Percentiles rank a stretch among this genome's conserved stretches.
Conservation (phyloP, 2,113 vertebrate genomes). For the Sprattus sprattus region DNA sequence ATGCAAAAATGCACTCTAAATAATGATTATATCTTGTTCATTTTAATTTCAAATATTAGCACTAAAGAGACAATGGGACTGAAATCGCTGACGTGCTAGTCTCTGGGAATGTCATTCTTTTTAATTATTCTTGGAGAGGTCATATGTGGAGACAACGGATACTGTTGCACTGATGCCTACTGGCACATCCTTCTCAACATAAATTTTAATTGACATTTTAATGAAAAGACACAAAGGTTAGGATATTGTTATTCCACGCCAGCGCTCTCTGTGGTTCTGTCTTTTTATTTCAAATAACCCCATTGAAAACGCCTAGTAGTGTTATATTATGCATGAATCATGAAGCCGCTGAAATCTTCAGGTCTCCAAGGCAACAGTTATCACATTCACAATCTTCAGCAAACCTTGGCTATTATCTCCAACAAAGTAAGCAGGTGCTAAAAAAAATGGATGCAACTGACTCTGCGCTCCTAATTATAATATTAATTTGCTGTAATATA, state of each 20-base stretch:
- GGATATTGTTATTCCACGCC: constrained; percentile 42
- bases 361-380: constrained; percentile 48
- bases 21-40: constrained; percentile 21
- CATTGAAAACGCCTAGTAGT: constrained; percentile 17
- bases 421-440: constrained; percentile 25
- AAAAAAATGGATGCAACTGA: neutral
- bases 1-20: neutral
- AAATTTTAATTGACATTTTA: constrained; percentile 49
- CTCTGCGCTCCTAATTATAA: neutral
- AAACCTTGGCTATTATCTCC: neutral
- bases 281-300: neutral
- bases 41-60: constrained; percentile 18
- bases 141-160: neutral
- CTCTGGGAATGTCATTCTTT: neutral
- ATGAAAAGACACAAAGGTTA: constrained; percentile 48
- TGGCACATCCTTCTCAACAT: constrained; percentile 19
- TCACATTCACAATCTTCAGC: constrained; percentile 29
- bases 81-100: constrained; percentile 10
- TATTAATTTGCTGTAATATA: neutral
- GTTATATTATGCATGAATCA: constrained; percentile 55
- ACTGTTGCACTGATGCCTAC: neutral
- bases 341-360: constrained; percentile 32
- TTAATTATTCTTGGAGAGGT: constrained; percentile 31
- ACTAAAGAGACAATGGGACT: constrained; percentile 18
- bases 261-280: neutral